phyloP scores from a whole-genome alignment of 2,797 vertebrate genomes.

The Macropus fuliginosus region DNA sequence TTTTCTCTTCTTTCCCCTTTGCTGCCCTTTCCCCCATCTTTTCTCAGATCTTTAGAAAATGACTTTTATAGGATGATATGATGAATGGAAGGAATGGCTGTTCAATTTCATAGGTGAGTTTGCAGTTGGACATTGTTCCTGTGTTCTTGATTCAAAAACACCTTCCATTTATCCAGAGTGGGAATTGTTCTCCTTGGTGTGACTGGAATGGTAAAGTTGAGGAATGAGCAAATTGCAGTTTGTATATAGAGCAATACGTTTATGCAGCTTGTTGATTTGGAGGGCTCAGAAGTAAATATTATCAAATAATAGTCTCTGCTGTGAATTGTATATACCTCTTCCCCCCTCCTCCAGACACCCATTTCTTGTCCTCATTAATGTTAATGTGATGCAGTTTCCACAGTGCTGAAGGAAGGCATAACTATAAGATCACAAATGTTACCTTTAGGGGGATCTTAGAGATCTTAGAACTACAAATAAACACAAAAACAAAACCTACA shows the following conservation, averaged over 20 bases:
- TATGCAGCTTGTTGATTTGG: not conserved
- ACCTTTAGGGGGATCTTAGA: not conserved
- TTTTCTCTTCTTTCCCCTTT: not conserved
- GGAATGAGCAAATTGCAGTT: not conserved
- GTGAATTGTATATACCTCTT: not conserved
- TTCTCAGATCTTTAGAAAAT: conserved; percentile 17
- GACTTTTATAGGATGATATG: not conserved
- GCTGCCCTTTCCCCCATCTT: not conserved
- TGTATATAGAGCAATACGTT: not conserved
- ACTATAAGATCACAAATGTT: not conserved
- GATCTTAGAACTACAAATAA: not conserved
- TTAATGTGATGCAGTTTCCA: not conserved
- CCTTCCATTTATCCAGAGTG: not conserved
- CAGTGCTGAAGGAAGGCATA: not conserved
- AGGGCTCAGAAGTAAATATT: not conserved
- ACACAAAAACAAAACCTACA: not conserved
- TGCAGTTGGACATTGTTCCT: not conserved
- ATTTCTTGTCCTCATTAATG: conserved; percentile 22
- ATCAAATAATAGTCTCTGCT: not conserved
- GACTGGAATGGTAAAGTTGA: conserved; percentile 9
- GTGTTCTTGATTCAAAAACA: not conserved
- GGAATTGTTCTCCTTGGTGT: not conserved
- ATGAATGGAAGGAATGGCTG: conserved; percentile 4
- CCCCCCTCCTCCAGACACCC: not conserved
- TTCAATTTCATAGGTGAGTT: not conserved